Conservation (phyloP, 2,888 invertebrate genomes). For the Ptychoptera contaminata region DNA sequence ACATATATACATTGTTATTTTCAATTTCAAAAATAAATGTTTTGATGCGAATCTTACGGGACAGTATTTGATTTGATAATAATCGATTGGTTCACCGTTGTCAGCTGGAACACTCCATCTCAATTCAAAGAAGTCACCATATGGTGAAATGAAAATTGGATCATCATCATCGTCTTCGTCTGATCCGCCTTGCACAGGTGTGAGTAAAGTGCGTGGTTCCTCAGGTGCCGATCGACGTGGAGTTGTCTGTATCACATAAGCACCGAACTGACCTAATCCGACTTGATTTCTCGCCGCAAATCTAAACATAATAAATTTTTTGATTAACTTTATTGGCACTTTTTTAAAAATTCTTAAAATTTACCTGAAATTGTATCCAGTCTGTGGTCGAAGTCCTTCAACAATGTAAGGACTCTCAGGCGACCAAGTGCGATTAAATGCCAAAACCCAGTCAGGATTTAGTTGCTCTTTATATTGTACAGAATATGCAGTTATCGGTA, state of each 20-base stretch:
- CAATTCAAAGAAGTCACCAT: slow-evolving; percentile 63
- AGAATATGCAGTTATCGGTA: slow-evolving; percentile 56
- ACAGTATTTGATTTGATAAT: slow-evolving; percentile 66
- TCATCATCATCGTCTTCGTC: slow-evolving; percentile 28
- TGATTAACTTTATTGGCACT: not conserved
- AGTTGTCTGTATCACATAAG: slow-evolving; percentile 48
- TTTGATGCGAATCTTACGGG: slow-evolving; percentile 39
- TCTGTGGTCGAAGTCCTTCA: slow-evolving; percentile 62
- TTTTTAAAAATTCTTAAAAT: not conserved
- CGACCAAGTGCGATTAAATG: slow-evolving; percentile 62
- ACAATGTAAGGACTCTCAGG: slow-evolving; percentile 64
- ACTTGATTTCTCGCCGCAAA: slow-evolving; percentile 77
- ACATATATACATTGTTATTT: not conserved
- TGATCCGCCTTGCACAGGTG: slow-evolving; percentile 29
- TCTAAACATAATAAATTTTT: slow-evolving; percentile 24
- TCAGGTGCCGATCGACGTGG: slow-evolving; percentile 65
- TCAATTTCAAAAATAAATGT: not conserved
- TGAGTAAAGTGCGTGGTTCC: slow-evolving; percentile 44
- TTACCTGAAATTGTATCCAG: slow-evolving; percentile 35
- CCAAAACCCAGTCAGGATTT: slow-evolving; percentile 50
- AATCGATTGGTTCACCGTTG: slow-evolving; percentile 78
- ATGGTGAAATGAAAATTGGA: slow-evolving; percentile 40
- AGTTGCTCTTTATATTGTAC: slow-evolving; percentile 59
- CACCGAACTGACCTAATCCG: slow-evolving; percentile 61
- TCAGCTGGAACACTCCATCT: slow-evolving; percentile 75